These are phyloP conservation scores for Hyperoodon ampullatus DNA, from an alignment of 2,113 vertebrate species.

Conservation along the genomic window DNA sequence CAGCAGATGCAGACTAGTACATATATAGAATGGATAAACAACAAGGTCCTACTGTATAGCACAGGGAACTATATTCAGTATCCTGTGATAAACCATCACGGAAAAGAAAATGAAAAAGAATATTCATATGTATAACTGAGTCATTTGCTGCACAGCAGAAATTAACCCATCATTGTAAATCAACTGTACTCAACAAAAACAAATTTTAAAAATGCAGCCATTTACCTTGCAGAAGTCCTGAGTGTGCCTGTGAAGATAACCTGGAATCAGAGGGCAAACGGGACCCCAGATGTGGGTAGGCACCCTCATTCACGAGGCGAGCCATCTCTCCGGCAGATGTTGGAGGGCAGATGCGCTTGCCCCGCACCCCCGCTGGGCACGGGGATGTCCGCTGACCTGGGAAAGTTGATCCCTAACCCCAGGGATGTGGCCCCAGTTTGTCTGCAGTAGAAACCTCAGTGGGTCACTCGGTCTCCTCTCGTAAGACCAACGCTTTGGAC, in stretches of 20 bases:
- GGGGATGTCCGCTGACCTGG: rapidly evolving
- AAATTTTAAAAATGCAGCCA: background rate
- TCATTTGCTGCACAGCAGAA: background rate
- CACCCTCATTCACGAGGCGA: rapidly evolving
- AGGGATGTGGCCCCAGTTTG: rapidly evolving
- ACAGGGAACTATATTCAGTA: background rate
- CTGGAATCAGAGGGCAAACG: background rate
- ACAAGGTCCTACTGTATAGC: background rate
- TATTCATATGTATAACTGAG: background rate
- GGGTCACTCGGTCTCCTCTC: background rate
- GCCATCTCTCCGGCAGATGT: background rate
- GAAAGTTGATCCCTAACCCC: background rate
- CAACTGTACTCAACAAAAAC: background rate
- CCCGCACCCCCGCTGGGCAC: rapidly evolving
- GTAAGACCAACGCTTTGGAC: background rate
- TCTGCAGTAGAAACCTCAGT: background rate
- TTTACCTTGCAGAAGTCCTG: background rate
- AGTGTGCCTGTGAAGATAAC: background rate
- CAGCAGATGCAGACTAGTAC: too few relatives aligned
- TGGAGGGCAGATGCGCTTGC: rapidly evolving
- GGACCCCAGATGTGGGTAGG: too few relatives aligned
- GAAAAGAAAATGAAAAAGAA: background rate
- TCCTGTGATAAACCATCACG: background rate
- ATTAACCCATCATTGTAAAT: background rate
- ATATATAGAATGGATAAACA: background rate